Base-by-base conservation (phyloP, 37 sponge, comb jelly and placozoan genomes). In the Hexactinellida sp. region DNA sequence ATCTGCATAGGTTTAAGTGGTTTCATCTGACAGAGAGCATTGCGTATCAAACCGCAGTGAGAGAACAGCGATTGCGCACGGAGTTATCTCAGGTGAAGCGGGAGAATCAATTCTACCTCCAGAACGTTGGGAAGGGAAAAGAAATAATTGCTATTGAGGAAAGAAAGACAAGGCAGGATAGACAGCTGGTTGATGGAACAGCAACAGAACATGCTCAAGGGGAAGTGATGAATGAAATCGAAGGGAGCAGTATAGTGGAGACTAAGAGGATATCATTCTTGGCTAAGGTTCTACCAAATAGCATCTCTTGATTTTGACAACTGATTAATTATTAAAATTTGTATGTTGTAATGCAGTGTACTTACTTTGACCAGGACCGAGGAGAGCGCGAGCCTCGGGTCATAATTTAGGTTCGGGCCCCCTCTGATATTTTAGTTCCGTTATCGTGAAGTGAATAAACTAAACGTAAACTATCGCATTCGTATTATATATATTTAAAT, bases 21-120 rank as follows among this genome's bases (percentile, higher is more conserved):
- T 91, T 90, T 3, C 94, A 97, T 76, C 84, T 97, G 24, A 95
- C 95, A 63, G 99, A 97, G 87, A 97, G 95, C 54, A 87, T 92
- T 28, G 96, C 94, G 16, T 94, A 96, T 84, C 91, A 94, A 36
- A 85, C 87, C 35, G 96, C 94, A 37, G 94, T 94, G 39, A 85
- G 91, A 25, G 90, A 95, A 28, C 97, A 95, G 86, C 85, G 76
- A 82, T 55, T 93, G 83, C 84, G 94, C 23, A 92, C 91, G 30
- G 99, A 98, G 71, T 54, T 95, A 7, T 90, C 94, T 25, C 96
- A 94, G 85, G 93, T 89, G 0, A 95, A 92, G 76, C 93, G 90
- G 54, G 93, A 98, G 54, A 93, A 85, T 41, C 38, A 39, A 16
- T 88, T 88, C 55, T 95, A 90, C 90, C 71, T 98, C 30, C 83